phyloP scores from a whole-genome alignment of 2,113 vertebrate genomes.

The Chloroceryle aenea region DNA sequence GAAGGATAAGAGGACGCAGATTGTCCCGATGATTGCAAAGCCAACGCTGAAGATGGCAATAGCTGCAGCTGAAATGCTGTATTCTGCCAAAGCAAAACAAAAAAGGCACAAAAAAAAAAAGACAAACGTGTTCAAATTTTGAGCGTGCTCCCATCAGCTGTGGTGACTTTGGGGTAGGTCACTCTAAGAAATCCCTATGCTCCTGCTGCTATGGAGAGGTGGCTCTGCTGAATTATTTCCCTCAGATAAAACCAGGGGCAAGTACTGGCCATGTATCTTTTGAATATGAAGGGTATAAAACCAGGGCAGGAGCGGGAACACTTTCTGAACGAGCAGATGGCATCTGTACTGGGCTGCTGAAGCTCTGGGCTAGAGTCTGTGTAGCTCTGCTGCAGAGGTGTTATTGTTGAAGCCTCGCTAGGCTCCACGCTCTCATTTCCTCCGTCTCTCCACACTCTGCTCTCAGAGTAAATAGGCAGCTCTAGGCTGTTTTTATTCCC shows the following conservation, averaged over 20 bases:
- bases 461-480: fast-evolving
- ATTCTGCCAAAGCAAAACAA: constrained; percentile 79
- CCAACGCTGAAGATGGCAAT: constrained; percentile 92
- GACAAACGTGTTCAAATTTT: background rate
- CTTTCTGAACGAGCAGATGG: background rate
- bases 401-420: background rate
- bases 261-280: fast-evolving
- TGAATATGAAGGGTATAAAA: background rate
- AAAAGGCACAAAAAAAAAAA: background rate
- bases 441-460: background rate
- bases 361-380: fast-evolving
- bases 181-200: fast-evolving
- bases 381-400: fast-evolving
- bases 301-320: fast-evolving
- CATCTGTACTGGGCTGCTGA: background rate
- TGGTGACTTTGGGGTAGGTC: background rate
- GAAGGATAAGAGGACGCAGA: constrained; percentile 85
- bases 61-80: constrained; percentile 97
- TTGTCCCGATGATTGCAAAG: constrained; percentile 87
- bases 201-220: background rate
- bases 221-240: background rate
- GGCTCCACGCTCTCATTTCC: background rate
- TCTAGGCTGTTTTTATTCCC: background rate
- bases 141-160: background rate
- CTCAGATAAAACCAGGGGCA: background rate